Conservation (phyloP, 2,888 invertebrate species). For the Antheraea assamensis region DNA sequence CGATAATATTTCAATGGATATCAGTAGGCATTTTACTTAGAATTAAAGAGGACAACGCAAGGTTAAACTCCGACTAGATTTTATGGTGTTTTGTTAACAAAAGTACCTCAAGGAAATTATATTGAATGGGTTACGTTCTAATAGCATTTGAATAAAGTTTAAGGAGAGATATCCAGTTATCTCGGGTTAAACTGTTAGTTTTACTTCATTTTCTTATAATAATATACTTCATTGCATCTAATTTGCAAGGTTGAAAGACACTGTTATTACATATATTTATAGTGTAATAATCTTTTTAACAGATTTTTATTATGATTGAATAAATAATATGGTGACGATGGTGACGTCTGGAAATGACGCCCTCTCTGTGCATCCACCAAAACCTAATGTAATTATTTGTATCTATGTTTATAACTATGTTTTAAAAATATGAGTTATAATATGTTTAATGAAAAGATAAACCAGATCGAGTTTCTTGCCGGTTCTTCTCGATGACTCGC, state of each 20-base stretch:
- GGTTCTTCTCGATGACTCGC: too few relatives aligned
- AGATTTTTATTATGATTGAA: background rate
- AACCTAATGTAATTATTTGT: too few relatives aligned
- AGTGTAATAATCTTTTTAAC: background rate
- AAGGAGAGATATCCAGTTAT: slow-evolving; percentile 26
- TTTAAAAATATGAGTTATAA: too few relatives aligned
- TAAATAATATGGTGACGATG: background rate
- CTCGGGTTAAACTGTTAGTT: slow-evolving; percentile 14
- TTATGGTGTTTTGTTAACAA: slow-evolving; percentile 15
- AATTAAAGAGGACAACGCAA: slow-evolving; percentile 7
- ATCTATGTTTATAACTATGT: too few relatives aligned
- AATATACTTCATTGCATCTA: background rate
- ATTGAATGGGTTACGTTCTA: slow-evolving; percentile 25
- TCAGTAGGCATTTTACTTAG: slow-evolving; percentile 1
- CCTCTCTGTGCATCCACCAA: too few relatives aligned
- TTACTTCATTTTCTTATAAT: background rate
- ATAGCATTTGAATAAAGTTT: slow-evolving; percentile 32
- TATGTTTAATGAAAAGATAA: too few relatives aligned
- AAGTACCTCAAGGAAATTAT: background rate
- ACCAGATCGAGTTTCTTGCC: too few relatives aligned
- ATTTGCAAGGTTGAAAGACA: background rate
- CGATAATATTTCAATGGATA: background rate
- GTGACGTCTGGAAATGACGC: too few relatives aligned
- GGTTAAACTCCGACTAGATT: background rate
- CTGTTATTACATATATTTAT: background rate